A percentile compares a stretch with the other conserved stretches of the same genome.
phyloP scores from a whole-genome alignment of 1,140 invertebrate genomes.

The Acyrthosiphon pisum region DNA sequence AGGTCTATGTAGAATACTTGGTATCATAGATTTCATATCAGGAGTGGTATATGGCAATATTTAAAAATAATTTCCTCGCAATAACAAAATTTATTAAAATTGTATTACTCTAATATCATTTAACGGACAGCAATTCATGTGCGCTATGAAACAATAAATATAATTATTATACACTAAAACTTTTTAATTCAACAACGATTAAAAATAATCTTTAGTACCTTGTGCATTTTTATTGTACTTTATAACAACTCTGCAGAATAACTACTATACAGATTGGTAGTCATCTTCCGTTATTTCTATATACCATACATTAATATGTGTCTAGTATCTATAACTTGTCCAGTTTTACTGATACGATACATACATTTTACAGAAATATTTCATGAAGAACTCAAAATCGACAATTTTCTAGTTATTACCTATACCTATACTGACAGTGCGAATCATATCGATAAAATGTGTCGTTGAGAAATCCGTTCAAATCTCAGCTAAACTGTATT shows the following conservation, averaged over 20 bases:
- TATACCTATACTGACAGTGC: neutral
- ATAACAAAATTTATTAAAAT: neutral
- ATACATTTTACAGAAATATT: neutral
- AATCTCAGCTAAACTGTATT: neutral
- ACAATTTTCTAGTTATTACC: neutral
- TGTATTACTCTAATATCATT: neutral
- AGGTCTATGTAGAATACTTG: neutral
- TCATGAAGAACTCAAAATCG: neutral
- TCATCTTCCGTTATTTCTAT: no score
- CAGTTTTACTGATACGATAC: neutral
- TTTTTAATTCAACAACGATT: neutral
- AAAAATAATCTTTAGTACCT: no score
- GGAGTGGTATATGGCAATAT: neutral
- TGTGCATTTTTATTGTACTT: neutral
- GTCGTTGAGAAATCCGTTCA: neutral
- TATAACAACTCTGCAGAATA: neutral
- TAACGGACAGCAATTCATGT: neutral
- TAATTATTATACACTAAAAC: neutral
- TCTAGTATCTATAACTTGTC: no score
- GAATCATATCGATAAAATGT: neutral
- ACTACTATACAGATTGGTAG: neutral
- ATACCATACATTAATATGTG: no score
- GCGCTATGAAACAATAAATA: neutral
- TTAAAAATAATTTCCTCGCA: neutral
- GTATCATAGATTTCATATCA: neutral